Base-by-base conservation (phyloP, 2,888 invertebrate genomes). In the Operophtera brumata region DNA sequence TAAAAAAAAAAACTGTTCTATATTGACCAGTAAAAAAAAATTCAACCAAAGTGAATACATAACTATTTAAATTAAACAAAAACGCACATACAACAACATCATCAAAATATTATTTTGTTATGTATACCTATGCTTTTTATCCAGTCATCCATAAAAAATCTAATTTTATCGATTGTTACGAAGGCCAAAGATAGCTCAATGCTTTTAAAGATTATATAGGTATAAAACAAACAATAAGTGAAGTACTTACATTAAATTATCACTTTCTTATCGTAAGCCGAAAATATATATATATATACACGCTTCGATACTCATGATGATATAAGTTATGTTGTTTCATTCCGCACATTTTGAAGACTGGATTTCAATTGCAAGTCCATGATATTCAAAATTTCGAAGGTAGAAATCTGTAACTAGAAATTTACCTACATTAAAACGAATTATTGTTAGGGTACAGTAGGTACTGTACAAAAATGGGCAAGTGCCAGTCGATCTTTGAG, bases 211-310 rank as follows among this genome's bases (percentile, higher is more conserved):
- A 54, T 55, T 54, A 48, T 14, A 48, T n/a, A n/a, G n/a, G n/a
- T n/a, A n/a, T 52, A 39, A 47, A 52, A 61, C 46, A 59, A 54
- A 56, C 56, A 54, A 54, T 54, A 55, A 50, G 52, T 54, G 12
- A 41, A 46, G 49, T 43, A 39, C 13, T 36, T 57, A 52, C 47
- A 41, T 47, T 51, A 2, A 20, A 47, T 57, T 62, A 43, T 14
- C 47, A 55, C 57, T 60, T 60, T 51, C 57, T 69, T 67, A 72
- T 70, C 72, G 10, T 39, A 47, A 45, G 26, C 51, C 48, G 25
- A 50, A 62, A 65, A 64, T 69, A 57, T 54, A 37, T 46, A 57
- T 54, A 37, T 46, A 37, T 25, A 34, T 30, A 42, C 10, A 37
- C 20, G 20, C 2, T 4, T 20, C 2, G 20, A 20, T 20, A 20